Conservation (phyloP, 2,888 invertebrate species). For the Spisula subtruncata region DNA sequence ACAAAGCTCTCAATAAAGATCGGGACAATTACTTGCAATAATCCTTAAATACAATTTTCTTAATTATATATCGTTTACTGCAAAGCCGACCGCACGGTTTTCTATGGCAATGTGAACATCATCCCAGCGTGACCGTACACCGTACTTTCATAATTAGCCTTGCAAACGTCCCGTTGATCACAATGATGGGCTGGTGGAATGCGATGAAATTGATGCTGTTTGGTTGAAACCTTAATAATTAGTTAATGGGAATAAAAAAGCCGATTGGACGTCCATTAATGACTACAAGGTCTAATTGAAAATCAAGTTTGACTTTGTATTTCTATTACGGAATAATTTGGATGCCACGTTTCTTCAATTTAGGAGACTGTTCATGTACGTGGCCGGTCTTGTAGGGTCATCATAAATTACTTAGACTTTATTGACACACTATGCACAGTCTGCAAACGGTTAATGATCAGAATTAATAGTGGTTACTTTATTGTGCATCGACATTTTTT, state of each 20-base stretch:
- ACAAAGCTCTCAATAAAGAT: not conserved
- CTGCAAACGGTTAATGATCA: not conserved
- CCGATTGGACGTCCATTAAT: slow-evolving; percentile 24
- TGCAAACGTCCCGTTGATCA: slow-evolving; percentile 6
- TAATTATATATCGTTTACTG: not conserved
- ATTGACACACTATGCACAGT: not conserved
- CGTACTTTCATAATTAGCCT: not conserved
- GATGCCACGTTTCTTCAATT: not conserved
- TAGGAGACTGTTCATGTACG: slow-evolving; percentile 4
- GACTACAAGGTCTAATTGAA: slow-evolving; percentile 24
- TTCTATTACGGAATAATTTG: not conserved
- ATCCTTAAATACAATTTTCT: not conserved
- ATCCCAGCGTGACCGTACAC: not conserved
- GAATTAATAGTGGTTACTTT: too few species aligned
- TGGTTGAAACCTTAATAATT: not conserved
- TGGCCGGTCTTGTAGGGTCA: not conserved
- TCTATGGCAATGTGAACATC: not conserved
- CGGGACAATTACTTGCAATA: not conserved
- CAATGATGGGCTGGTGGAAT: not conserved
- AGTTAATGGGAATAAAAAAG: slow-evolving; percentile 27
- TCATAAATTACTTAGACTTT: not conserved
- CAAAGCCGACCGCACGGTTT: not conserved
- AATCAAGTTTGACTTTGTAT: slow-evolving; percentile 17
- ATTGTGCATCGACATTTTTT: too few species aligned
- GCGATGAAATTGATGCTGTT: slow-evolving; percentile 20